Evolutionary conservation across 2,113 vertebrate species (phyloP).

Genomic region (Sorex araneus): DNA sequence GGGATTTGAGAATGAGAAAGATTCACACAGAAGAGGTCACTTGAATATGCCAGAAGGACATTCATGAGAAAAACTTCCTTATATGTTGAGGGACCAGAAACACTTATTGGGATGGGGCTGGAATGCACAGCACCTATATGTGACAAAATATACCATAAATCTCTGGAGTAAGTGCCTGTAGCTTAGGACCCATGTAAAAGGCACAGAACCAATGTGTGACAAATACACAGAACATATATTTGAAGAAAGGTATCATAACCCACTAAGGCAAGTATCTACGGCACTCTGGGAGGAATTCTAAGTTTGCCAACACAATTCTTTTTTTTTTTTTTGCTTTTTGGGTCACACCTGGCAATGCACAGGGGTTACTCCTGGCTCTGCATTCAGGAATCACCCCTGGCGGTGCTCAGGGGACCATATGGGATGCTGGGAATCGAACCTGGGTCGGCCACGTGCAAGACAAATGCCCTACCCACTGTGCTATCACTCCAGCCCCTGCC

Average conservation of each 20-base stretch:
- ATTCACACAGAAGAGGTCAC: neutral
- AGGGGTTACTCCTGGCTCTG: too few species aligned
- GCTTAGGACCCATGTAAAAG: neutral
- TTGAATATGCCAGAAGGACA: neutral
- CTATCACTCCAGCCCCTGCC: too few species aligned
- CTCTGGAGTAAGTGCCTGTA: too few species aligned
- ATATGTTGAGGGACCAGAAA: neutral
- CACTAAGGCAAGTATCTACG: constrained; percentile 5
- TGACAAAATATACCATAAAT: neutral
- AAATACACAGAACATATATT: neutral
- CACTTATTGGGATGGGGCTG: neutral
- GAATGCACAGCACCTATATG: neutral
- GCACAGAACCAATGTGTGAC: neutral
- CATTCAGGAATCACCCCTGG: too few species aligned
- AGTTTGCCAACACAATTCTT: constrained; percentile 51
- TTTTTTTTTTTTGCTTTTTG: too few species aligned
- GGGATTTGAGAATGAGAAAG: neutral
- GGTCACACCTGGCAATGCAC: too few species aligned
- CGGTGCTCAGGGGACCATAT: too few species aligned
- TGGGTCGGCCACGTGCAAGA: too few species aligned
- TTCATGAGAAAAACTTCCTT: neutral
- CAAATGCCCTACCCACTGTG: too few species aligned
- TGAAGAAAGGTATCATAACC: neutral
- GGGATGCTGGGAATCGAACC: too few species aligned
- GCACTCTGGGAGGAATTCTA: constrained; percentile 29